A percentile compares a stretch with the other conserved stretches of the same genome.
Evolutionary conservation across 1,140 invertebrate genomes (phyloP).

Genomic region (Rhopalosiphum padi): DNA sequence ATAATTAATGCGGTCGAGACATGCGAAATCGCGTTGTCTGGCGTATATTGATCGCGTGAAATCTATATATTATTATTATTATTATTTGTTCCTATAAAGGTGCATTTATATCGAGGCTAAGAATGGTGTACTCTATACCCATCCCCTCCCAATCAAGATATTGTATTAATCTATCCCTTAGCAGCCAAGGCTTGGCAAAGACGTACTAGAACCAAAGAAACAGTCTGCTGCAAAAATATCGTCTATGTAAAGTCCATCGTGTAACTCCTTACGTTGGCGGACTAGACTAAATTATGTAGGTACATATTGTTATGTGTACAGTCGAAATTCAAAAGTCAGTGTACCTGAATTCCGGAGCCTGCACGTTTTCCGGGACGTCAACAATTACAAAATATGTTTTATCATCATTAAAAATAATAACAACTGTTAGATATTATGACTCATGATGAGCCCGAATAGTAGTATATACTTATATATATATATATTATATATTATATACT

Average conservation of each 20-base stretch:
- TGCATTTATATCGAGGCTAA: neutral
- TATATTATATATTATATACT: neutral
- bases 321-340: neutral
- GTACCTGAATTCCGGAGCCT: constrained; percentile 33
- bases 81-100: neutral
- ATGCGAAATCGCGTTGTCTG: neutral
- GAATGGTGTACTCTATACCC: neutral
- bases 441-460: neutral
- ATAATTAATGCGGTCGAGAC: constrained; percentile 2
- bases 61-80: neutral
- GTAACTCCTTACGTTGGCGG: no score
- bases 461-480: neutral
- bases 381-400: constrained; percentile 40
- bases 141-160: no score
- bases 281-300: neutral
- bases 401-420: constrained; percentile 36
- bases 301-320: neutral
- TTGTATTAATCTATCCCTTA: no score
- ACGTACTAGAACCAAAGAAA: no score
- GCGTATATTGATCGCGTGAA: neutral
- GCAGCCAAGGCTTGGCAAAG: no score
- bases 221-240: no score
- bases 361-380: constrained; percentile 11
- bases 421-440: neutral
- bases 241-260: no score